Conservation (phyloP, 2,888 invertebrate species). For the Rapana venosa region DNA sequence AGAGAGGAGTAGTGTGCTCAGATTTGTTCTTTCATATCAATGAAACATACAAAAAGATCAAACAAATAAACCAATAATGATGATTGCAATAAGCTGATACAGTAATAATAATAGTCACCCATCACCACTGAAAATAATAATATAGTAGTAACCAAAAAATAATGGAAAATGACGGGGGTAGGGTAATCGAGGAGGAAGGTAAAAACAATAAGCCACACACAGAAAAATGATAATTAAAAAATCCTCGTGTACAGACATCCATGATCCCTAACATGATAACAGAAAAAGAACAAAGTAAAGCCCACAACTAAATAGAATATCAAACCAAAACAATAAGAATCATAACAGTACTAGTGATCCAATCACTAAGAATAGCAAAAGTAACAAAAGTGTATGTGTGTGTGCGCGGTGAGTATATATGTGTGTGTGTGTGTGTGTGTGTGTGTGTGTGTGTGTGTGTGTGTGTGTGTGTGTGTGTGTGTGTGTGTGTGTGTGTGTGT, state of each 20-base stretch:
- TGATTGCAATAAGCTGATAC: too few relatives aligned
- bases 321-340: background rate
- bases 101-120: too few relatives aligned
- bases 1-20: too few relatives aligned
- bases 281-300: too few relatives aligned
- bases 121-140: too few relatives aligned
- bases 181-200: too few relatives aligned
- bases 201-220: too few relatives aligned
- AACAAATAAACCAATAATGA: too few relatives aligned
- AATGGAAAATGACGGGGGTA: too few relatives aligned
- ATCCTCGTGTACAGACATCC: background rate
- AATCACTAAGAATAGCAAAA: background rate
- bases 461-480: background rate
- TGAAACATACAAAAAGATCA: too few relatives aligned
- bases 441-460: background rate
- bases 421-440: background rate
- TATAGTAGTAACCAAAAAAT: too few relatives aligned
- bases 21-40: too few relatives aligned
- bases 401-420: background rate
- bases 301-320: background rate
- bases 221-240: background rate
- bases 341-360: background rate
- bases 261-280: background rate
- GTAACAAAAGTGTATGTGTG: background rate
- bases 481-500: background rate